These are phyloP conservation scores for Gymnothorax javanicus DNA, from an alignment of 2,797 vertebrate genomes.

Conservation along the genomic window DNA sequence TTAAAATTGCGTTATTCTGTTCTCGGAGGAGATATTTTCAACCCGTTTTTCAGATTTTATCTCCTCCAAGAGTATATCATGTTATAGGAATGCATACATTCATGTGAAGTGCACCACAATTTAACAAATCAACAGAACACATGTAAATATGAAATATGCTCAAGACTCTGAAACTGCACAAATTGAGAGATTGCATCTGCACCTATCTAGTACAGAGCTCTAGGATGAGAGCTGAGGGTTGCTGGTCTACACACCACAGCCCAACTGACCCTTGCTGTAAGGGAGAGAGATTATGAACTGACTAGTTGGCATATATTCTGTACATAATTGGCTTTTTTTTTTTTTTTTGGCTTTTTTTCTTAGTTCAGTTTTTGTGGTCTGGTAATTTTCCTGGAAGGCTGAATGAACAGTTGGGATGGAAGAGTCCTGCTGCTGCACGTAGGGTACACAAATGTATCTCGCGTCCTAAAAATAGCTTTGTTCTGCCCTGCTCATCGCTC, in stretches of 20 bases:
- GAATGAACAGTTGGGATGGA: background rate
- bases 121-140: too few species aligned
- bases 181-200: background rate
- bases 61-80: too few species aligned
- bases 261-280: too few species aligned
- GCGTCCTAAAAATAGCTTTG: constrained; percentile 74
- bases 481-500: constrained; percentile 61
- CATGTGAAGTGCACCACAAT: too few species aligned
- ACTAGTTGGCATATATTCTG: constrained; percentile 58
- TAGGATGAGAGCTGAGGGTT: background rate
- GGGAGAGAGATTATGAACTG: background rate
- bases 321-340: constrained; percentile 48
- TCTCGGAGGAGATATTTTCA: too few species aligned
- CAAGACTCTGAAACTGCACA: too few species aligned
- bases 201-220: background rate
- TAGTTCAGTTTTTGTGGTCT: constrained; percentile 43
- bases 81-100: too few species aligned
- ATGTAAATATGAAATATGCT: too few species aligned
- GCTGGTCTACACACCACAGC: too few species aligned
- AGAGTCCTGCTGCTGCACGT: background rate
- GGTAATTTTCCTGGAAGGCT: constrained; percentile 5
- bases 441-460: background rate
- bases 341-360: constrained; percentile 47
- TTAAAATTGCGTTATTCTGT: too few species aligned
- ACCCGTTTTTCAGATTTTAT: too few species aligned